Evolutionary conservation across 2,113 vertebrate species (phyloP), one percentile per base, ranked within the genome.

Genomic region (Catharus minimus): DNA sequence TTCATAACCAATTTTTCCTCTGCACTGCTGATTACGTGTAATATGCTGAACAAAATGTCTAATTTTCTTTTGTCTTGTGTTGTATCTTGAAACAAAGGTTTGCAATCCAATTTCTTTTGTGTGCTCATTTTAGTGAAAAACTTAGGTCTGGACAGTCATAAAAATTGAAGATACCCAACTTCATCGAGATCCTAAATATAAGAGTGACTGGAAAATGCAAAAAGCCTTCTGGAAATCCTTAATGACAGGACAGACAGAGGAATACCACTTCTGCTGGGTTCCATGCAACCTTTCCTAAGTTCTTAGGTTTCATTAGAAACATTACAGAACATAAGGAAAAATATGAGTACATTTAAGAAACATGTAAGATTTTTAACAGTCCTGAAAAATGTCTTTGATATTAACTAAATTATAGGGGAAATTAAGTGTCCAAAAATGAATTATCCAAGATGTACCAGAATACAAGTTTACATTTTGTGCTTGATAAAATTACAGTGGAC

Each of bases 71-170:
- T 28, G 33, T 28, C 44, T 22, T 88, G 66, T 90, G 92, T 79
- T 94, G 15, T 81, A 93, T 90, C 62, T 96, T 92, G 68, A 97
- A 97, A 96, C 58, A 96, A 97, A 91, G 50, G 82, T 72, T 83
- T 94, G 47, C 82, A 97, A 96, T 96, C 88, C 47, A 95, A 33
- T 90, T 96, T 93, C 36, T 90, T 94, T 74, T 86, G 49, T 86
- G 43, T 92, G 62, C 52, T 8, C 12, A 26, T 87, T 56, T 83
- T 94, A 47, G 49, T 22, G 46, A 67, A 86, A 86, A 86, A 52
- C 11, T 76, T 76, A 52, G 8, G 7, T 61, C 33, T 74, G 19
- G 33, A 79, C 33, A 81, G 36, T 44, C 26, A 55, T 23, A 3
- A 4, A 38, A 67, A 4, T 52, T 10, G 28, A 57, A 47, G 32